A percentile compares a stretch with the other conserved stretches of the same genome.
phyloP scores from a whole-genome alignment of 2,888 invertebrate species.

The Taenaris catops region DNA sequence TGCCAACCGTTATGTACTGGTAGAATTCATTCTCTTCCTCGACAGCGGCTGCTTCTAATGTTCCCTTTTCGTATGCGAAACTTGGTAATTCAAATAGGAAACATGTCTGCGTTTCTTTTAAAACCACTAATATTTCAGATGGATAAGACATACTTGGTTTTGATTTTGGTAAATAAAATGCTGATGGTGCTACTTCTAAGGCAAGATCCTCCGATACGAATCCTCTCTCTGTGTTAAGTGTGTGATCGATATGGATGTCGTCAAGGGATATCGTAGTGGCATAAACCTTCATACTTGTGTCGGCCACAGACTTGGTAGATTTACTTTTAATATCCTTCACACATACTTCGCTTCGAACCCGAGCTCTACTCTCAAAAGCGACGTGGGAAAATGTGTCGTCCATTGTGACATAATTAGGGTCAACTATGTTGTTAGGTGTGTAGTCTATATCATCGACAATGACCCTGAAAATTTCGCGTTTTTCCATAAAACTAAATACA shows the following conservation, averaged over 20 bases:
- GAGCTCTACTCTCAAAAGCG: conserved; percentile 47
- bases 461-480: conserved; percentile 41
- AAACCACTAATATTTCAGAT: conserved; percentile 79
- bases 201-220: conserved; percentile 35
- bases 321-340: conserved; percentile 36
- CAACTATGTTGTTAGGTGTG: conserved; percentile 55
- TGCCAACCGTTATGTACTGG: conserved; percentile 83
- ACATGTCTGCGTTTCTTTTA: conserved; percentile 83
- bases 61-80: conserved; percentile 80
- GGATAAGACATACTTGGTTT: conserved; percentile 60
- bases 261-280: conserved; percentile 72
- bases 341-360: conserved; percentile 39
- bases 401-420: conserved; percentile 46
- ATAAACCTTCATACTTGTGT: conserved; percentile 56
- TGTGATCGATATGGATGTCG: conserved; percentile 73
- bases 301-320: conserved; percentile 32
- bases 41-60: conserved; percentile 76
- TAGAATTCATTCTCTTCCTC: conserved; percentile 84
- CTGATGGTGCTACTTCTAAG: conserved; percentile 57
- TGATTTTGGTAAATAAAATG: conserved; percentile 55
- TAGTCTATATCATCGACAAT: conserved; percentile 40
- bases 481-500: conserved; percentile 44
- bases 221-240: conserved; percentile 60
- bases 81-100: conserved; percentile 83
- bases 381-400: conserved; percentile 51